Conservation (phyloP, 2,888 invertebrate species). For the Gastrophysa polygoni region DNA sequence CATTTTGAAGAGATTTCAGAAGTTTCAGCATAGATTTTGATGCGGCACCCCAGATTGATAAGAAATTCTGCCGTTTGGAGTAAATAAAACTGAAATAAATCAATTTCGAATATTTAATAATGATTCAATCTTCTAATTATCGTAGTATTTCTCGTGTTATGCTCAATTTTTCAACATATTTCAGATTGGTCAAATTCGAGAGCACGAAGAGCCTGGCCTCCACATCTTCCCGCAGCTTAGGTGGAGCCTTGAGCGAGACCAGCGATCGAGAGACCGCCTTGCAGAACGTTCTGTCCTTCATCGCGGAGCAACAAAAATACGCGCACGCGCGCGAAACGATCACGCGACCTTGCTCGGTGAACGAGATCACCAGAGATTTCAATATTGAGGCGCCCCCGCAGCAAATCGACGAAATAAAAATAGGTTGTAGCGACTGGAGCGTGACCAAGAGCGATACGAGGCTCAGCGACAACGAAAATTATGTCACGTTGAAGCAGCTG, state of each 20-base stretch:
- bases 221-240: slow-evolving; percentile 71
- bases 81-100: no score
- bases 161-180: slow-evolving; percentile 29
- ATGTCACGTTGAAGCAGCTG: slow-evolving; percentile 56
- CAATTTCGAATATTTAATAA: no score
- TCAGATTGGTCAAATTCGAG: slow-evolving; percentile 77
- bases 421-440: slow-evolving; percentile 43
- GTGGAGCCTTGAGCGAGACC: slow-evolving; percentile 63
- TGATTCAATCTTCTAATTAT: no score
- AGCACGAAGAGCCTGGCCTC: slow-evolving; percentile 80
- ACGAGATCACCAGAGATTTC: slow-evolving; percentile 55
- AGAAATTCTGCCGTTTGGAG: no score
- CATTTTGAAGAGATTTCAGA: no score
- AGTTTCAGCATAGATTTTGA: no score
- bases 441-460: slow-evolving; percentile 42
- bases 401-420: slow-evolving; percentile 49
- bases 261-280: slow-evolving; percentile 72
- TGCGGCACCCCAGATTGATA: no score
- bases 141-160: no score
- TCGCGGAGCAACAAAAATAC: slow-evolving; percentile 78
- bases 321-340: slow-evolving; percentile 65
- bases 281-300: slow-evolving; percentile 76
- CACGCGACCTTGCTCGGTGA: slow-evolving; percentile 62
- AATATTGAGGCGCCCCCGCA: slow-evolving; percentile 65
- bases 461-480: slow-evolving; percentile 51